A percentile compares a stretch with the other conserved stretches of the same genome.
Conservation (phyloP, 2,888 invertebrate species). For the Schrankia costaestrigalis region DNA sequence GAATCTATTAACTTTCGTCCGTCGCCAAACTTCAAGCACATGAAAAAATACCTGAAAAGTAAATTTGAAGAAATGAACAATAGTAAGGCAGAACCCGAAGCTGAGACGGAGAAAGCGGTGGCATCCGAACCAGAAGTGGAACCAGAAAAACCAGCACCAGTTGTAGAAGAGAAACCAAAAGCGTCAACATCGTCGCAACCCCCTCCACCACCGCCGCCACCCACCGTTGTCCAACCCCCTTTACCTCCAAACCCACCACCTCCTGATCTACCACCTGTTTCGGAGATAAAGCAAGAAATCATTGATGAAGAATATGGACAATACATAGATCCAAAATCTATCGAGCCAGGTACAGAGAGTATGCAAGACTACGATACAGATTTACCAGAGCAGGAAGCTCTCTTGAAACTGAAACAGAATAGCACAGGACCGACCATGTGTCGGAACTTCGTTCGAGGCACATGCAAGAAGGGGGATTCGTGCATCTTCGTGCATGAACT, state of each 20-base stretch:
- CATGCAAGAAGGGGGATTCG: conserved; percentile 44
- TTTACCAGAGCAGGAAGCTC: neutral
- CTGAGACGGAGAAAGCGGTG: neutral
- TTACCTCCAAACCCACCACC: conserved; percentile 50
- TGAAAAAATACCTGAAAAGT: conserved; percentile 57
- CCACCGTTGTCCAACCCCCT: conserved; percentile 39
- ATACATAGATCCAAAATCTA: neutral
- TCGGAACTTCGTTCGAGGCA: conserved; percentile 54
- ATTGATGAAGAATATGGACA: conserved; percentile 31
- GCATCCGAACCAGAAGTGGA: neutral
- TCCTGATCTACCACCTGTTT: conserved; percentile 27
- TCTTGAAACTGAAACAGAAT: neutral
- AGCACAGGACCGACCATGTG: conserved; percentile 40
- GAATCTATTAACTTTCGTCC: conserved; percentile 50
- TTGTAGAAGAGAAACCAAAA: neutral
- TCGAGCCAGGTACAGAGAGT: neutral
- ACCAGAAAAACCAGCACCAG: no score
- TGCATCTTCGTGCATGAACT: conserved; percentile 54
- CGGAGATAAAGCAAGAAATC: conserved; percentile 42
- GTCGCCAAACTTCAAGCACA: conserved; percentile 59
- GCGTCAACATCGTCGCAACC: neutral
- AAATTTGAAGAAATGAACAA: conserved; percentile 36
- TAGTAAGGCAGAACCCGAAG: neutral
- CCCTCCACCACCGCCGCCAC: neutral
- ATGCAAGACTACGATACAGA: conserved; percentile 5